Evolutionary conservation across 2,113 vertebrate genomes (phyloP).

Genomic region (Taurulus bubalis): DNA sequence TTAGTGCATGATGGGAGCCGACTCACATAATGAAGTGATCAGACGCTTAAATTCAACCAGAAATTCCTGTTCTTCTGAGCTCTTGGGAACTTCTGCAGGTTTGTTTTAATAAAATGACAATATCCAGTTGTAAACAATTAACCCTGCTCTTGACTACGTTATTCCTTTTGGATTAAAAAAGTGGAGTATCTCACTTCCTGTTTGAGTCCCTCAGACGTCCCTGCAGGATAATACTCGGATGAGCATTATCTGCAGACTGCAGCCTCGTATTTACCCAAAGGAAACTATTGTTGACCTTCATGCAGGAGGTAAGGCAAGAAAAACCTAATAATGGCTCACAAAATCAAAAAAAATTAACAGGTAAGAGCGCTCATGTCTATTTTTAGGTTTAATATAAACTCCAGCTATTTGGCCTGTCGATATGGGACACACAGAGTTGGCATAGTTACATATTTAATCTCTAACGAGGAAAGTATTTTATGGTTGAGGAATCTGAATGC

Average conservation of each 20-base stretch:
- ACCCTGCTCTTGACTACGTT: conserved; percentile 15
- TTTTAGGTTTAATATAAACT: conserved; percentile 72
- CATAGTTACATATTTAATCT: conserved; percentile 69
- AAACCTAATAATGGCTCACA: conserved; percentile 65
- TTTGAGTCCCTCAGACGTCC: conserved; percentile 66
- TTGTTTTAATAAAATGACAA: conserved; percentile 3
- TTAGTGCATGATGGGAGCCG: conserved; percentile 62
- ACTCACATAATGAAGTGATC: conserved; percentile 59
- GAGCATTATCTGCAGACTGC: conserved; percentile 74
- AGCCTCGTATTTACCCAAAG: conserved; percentile 68
- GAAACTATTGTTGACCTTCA: conserved; percentile 74
- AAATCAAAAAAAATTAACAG: conserved; percentile 64
- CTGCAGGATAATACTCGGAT: conserved; percentile 73
- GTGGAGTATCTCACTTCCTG: conserved; percentile 66
- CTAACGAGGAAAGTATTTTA: conserved; percentile 56
- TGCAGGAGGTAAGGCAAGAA: conserved; percentile 53
- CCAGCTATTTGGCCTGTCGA: conserved; percentile 56
- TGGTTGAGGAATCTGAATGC: conserved; percentile 52
- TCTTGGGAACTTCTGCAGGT: background rate
- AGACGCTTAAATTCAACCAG: conserved; percentile 21
- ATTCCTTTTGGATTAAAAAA: conserved; percentile 38
- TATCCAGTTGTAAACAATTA: conserved; percentile 26
- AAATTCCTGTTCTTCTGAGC: background rate
- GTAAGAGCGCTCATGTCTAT: conserved; percentile 45
- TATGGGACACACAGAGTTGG: conserved; percentile 52